A percentile compares a stretch with the other conserved stretches of the same genome.
These are phyloP conservation scores for Caenorhabditis briggsae DNA, from an alignment of 1,140 invertebrate species.

Conservation along the genomic window DNA sequence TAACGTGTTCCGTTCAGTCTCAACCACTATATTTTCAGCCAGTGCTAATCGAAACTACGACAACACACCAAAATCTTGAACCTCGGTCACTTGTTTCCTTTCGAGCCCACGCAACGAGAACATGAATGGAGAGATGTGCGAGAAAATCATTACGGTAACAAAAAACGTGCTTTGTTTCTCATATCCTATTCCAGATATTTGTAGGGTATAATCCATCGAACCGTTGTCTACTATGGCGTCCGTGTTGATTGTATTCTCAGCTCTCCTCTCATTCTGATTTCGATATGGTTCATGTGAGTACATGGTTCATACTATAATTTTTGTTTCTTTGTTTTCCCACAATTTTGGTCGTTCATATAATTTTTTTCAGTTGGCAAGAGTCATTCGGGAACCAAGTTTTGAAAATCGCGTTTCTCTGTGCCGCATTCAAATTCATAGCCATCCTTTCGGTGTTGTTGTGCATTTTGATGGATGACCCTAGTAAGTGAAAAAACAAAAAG, in stretches of 20 bases:
- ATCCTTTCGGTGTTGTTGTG: background rate
- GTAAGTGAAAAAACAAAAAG: background rate
- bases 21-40: background rate
- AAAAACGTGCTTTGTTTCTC: background rate
- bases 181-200: background rate
- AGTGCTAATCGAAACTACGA: background rate
- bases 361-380: constrained; percentile 25
- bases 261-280: constrained; percentile 13
- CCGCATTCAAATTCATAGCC: background rate
- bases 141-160: background rate
- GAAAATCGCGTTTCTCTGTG: background rate
- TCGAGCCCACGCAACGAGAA: background rate
- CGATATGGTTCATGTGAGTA: constrained; percentile 35
- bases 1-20: background rate
- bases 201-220: background rate
- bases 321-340: background rate
- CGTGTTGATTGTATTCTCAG: constrained; percentile 20
- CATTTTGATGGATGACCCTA: constrained; percentile 17
- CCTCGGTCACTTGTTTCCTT: background rate
- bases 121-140: background rate
- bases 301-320: background rate
- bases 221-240: constrained; percentile 20
- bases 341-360: background rate
- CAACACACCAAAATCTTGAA: background rate
- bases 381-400: background rate